A percentile compares a stretch with the other conserved stretches of the same genome.
Conservation (phyloP, 2,113 vertebrate genomes). For the Oncorhynchus gorbuscha region DNA sequence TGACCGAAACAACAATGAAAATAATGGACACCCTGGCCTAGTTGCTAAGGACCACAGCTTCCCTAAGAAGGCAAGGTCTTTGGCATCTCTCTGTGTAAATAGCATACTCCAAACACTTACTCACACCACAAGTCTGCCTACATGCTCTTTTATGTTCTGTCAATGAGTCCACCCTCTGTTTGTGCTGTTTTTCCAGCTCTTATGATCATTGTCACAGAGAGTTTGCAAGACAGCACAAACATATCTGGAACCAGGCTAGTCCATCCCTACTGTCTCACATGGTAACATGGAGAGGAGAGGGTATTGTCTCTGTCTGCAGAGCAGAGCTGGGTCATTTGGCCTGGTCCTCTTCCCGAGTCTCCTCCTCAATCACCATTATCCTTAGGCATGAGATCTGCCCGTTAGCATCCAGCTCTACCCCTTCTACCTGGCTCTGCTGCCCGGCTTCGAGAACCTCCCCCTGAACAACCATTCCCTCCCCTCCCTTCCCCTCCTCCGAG, state of each 20-base stretch:
- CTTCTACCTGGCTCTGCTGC: constrained; percentile 74
- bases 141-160: neutral
- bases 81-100: constrained; percentile 35
- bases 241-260: too few species aligned
- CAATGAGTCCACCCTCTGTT: neutral
- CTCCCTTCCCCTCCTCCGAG: constrained; percentile 15
- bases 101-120: constrained; percentile 24
- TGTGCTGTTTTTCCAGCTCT: too few species aligned
- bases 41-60: constrained; percentile 29
- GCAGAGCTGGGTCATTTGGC: constrained; percentile 49
- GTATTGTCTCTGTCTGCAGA: neutral
- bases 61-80: constrained; percentile 37
- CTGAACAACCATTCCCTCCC: constrained; percentile 10
- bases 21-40: constrained; percentile 8
- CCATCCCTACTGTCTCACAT: constrained; percentile 15
- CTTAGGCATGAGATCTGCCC: constrained; percentile 67
- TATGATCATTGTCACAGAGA: too few species aligned
- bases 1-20: constrained; percentile 2
- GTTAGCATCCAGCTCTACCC: constrained; percentile 77
- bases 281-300: neutral
- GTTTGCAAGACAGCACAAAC: too few species aligned
- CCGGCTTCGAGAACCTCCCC: neutral
- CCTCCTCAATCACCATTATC: constrained; percentile 77
- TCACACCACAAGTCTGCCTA: constrained; percentile 11
- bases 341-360: constrained; percentile 54